Conservation (phyloP, 2,888 invertebrate genomes). For the Chymomyza caudatula region DNA sequence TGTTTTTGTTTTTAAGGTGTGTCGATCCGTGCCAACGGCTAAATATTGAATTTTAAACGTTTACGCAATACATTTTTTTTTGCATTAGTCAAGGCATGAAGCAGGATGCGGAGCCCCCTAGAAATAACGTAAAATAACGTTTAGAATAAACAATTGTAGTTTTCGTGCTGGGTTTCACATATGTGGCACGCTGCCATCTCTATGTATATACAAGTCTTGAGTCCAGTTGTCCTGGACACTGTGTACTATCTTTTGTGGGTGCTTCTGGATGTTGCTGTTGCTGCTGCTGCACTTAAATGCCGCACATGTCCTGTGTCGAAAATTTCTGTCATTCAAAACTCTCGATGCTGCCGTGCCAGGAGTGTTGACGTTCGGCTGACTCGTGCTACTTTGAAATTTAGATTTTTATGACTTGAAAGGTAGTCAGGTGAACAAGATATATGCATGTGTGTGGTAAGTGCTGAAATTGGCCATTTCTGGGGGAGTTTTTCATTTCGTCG, state of each 20-base stretch:
- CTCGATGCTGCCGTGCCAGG: constrained; percentile 16
- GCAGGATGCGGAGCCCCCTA: no score
- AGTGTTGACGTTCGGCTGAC: background rate
- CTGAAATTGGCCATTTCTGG: constrained; percentile 51
- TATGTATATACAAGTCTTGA: constrained; percentile 6
- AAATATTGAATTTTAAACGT: no score
- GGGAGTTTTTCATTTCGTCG: constrained; percentile 30
- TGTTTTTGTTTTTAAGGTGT: no score
- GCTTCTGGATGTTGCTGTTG: background rate
- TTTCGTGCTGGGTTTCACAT: no score
- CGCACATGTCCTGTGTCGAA: constrained; percentile 66
- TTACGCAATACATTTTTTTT: no score
- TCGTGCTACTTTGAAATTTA: constrained; percentile 65
- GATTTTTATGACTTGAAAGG: constrained; percentile 58
- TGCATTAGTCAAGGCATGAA: no score
- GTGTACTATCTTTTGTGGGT: background rate
- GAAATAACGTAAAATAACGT: no score
- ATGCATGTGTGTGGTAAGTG: constrained; percentile 39
- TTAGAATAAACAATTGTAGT: no score
- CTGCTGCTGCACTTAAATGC: constrained; percentile 51
- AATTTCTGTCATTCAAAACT: constrained; percentile 65
- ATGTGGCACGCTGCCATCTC: no score
- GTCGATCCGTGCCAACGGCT: no score
- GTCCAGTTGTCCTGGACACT: constrained; percentile 19
- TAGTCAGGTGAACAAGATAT: constrained; percentile 17